Percentiles rank a stretch among this genome's conserved stretches.
These are phyloP conservation scores for Cnemophilus loriae DNA, from an alignment of 2,113 vertebrate genomes.

Conservation along the genomic window DNA sequence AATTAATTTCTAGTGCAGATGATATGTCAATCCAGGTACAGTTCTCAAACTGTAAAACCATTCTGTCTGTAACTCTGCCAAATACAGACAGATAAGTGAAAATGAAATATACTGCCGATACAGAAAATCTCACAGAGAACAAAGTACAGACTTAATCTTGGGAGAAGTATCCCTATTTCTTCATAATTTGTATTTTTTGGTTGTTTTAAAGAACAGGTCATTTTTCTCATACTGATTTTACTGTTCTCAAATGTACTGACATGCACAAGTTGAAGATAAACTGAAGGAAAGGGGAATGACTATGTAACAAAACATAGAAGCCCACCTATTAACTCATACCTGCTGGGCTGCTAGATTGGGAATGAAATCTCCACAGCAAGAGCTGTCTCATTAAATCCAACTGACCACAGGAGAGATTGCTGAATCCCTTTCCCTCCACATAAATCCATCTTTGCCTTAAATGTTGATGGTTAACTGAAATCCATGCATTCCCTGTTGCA, in stretches of 20 bases:
- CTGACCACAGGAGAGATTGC: neutral
- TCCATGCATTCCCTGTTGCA: neutral
- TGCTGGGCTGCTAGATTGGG: constrained; percentile 5
- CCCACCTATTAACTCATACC: constrained; percentile 1
- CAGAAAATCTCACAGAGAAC: neutral
- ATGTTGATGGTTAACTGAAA: neutral
- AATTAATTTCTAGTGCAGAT: neutral
- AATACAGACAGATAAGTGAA: neutral
- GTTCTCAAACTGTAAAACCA: neutral
- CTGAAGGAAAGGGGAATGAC: neutral
- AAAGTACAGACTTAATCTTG: neutral
- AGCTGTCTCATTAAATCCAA: constrained; percentile 34
- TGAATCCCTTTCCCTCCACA: neutral
- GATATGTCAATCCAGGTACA: neutral
- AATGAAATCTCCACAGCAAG: constrained; percentile 30
- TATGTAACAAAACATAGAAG: constrained; percentile 9
- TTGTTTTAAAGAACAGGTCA: neutral
- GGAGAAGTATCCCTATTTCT: neutral
- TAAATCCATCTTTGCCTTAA: constrained; percentile 28
- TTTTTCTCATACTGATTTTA: neutral
- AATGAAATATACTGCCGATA: neutral
- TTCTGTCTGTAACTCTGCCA: neutral
- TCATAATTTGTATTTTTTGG: neutral
- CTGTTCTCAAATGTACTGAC: neutral
- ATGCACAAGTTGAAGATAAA: neutral